Evolutionary conservation across 2,888 invertebrate genomes (phyloP).

Genomic region (Copidosoma aretas): DNA sequence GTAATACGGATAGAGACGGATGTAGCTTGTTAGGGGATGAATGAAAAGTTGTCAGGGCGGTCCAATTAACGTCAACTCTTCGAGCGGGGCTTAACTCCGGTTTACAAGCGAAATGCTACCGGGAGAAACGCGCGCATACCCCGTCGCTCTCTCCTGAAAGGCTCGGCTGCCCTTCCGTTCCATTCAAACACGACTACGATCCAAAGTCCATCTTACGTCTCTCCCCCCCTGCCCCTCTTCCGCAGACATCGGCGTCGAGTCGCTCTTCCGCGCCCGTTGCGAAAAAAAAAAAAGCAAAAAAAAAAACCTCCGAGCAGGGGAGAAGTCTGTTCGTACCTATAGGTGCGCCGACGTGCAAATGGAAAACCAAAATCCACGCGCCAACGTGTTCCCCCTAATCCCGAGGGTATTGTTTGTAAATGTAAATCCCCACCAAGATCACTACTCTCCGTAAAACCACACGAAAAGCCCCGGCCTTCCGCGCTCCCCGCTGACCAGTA

Average conservation of each 20-base stretch:
- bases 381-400: too few species aligned
- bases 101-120: slow-evolving; percentile 48
- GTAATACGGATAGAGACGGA: slow-evolving; percentile 57
- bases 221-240: too few species aligned
- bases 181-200: not conserved
- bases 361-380: too few species aligned
- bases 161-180: slow-evolving; percentile 9
- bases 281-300: too few species aligned
- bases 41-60: slow-evolving; percentile 62
- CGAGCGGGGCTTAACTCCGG: slow-evolving; percentile 56
- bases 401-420: too few species aligned
- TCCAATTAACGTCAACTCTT: slow-evolving; percentile 63
- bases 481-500: too few species aligned
- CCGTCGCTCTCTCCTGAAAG: slow-evolving; percentile 32
- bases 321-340: too few species aligned
- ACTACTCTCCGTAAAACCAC: too few species aligned
- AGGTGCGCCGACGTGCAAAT: too few species aligned
- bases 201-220: not conserved
- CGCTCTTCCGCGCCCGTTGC: not conserved
- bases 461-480: too few species aligned
- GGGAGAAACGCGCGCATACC: slow-evolving; percentile 22
- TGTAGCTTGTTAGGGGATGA: slow-evolving; percentile 62
- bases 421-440: too few species aligned
- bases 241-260: not conserved
- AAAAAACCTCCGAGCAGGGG: too few species aligned